A percentile compares a stretch with the other conserved stretches of the same genome.
Evolutionary conservation across 2,113 vertebrate species (phyloP).

Genomic region (Ursus arctos): DNA sequence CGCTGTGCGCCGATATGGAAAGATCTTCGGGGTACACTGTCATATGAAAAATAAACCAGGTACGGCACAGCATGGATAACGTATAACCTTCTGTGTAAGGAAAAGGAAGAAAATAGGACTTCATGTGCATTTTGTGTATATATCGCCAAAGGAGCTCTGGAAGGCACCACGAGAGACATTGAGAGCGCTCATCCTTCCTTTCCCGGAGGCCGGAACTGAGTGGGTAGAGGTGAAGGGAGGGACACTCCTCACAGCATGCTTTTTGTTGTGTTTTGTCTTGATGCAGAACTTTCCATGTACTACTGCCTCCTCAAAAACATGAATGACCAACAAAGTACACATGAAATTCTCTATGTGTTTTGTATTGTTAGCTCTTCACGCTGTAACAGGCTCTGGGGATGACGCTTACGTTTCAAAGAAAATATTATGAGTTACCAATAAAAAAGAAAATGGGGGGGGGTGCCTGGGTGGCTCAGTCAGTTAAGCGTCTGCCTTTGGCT

Average conservation of each 20-base stretch:
- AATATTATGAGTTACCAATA: slow-evolving; percentile 23
- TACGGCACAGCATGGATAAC: not conserved
- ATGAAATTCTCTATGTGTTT: not conserved
- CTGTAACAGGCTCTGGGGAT: not conserved
- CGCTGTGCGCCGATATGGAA: not conserved
- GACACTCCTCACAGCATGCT: not conserved
- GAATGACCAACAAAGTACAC: not conserved
- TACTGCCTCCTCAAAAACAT: not conserved
- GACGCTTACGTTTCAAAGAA: slow-evolving; percentile 21
- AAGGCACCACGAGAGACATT: not conserved
- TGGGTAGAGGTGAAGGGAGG: not conserved
- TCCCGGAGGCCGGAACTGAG: not conserved
- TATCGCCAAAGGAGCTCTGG: not conserved
- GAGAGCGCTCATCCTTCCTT: not conserved
- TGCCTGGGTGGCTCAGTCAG: too few species aligned
- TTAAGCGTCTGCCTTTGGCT: too few species aligned
- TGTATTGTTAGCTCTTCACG: not conserved
- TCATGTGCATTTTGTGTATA: not conserved
- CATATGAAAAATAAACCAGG: not conserved
- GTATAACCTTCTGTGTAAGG: not conserved
- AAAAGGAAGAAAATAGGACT: slow-evolving; percentile 36
- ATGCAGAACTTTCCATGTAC: slow-evolving; percentile 31
- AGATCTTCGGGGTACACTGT: not conserved
- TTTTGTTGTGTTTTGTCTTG: not conserved
- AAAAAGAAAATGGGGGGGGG: not conserved